Evolutionary conservation across 2,113 vertebrate species (phyloP), one percentile per base, ranked within the genome.

Genomic region (Hippopotamus amphibius): DNA sequence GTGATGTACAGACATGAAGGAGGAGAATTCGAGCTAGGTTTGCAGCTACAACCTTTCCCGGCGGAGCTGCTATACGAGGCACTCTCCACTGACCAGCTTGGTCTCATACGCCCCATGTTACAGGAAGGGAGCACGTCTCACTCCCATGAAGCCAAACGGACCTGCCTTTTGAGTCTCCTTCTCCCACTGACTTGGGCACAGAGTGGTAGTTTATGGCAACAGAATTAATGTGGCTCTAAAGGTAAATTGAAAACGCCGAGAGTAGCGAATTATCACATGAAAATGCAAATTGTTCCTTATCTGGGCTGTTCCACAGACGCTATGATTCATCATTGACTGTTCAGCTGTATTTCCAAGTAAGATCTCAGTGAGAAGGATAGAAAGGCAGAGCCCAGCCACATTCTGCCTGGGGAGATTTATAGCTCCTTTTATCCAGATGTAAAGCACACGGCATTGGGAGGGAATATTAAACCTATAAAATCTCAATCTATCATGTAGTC

Each of bases 221-320:
- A 96, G 95, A 98, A 98, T 97, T 98, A 98, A 97, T 97, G 97
- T 92, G 61, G 72, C 88, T 98, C 69, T 97, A 97, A 98, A 97
- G 90, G 96, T 97, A 98, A 98, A 98, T 97, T 98, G 97, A 98
- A 98, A 98, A 95, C 0, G 0, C 59, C 95, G 84, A 96, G 97
- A 98, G 97, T 95, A 77, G 96, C 12, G 2, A 98, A 98, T 98
- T 98, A 98, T 97, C 96, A 28, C 96, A 98, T 93, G 97, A 96
- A 98, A 98, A 98, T 98, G 98, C 95, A 98, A 98, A 98, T 98
- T 0, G 0, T 96, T 94, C 72, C 96, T 98, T 98, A 98, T 99
- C 98, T 90, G 94, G 96, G 96, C 98, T 96, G 93, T 85, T 98
- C 97, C 97, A 94, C 94, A 97, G 98, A 98, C 98, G 96, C 96